Conservation (phyloP, 2,113 vertebrate genomes). For the Tinamus guttatus region DNA sequence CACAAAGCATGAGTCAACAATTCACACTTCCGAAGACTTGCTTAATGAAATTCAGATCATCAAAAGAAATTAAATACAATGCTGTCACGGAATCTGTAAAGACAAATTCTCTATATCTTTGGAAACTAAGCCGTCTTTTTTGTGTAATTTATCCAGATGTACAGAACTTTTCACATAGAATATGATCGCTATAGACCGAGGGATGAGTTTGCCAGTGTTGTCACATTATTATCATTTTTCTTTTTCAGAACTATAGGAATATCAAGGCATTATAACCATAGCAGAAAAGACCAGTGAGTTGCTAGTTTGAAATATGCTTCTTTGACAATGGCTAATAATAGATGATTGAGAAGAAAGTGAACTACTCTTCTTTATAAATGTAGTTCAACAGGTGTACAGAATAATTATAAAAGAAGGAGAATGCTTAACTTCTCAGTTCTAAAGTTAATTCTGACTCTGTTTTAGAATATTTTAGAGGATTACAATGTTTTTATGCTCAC, state of each 20-base stretch:
- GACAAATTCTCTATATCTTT: constrained; percentile 13
- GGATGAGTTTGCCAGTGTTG: background rate
- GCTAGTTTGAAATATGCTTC: background rate
- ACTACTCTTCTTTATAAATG: background rate
- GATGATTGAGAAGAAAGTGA: background rate
- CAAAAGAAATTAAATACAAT: constrained; percentile 8
- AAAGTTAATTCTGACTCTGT: background rate
- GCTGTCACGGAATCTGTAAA: constrained; percentile 1
- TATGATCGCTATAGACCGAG: background rate
- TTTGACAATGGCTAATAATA: background rate
- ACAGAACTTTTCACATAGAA: background rate
- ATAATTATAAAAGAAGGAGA: background rate
- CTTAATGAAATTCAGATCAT: constrained; percentile 48
- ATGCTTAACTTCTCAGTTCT: background rate
- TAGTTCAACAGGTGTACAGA: background rate
- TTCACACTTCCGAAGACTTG: background rate
- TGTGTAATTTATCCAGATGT: background rate
- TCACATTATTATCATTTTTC: background rate
- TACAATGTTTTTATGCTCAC: background rate
- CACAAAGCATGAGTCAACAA: constrained; percentile 37
- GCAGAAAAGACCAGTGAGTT: background rate
- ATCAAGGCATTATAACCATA: background rate
- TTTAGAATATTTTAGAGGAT: background rate
- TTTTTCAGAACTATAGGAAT: background rate
- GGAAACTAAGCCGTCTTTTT: background rate